These are phyloP conservation scores for Pseudolaguvia tuberculata DNA, from an alignment of 2,113 vertebrate species.

Conservation along the genomic window DNA sequence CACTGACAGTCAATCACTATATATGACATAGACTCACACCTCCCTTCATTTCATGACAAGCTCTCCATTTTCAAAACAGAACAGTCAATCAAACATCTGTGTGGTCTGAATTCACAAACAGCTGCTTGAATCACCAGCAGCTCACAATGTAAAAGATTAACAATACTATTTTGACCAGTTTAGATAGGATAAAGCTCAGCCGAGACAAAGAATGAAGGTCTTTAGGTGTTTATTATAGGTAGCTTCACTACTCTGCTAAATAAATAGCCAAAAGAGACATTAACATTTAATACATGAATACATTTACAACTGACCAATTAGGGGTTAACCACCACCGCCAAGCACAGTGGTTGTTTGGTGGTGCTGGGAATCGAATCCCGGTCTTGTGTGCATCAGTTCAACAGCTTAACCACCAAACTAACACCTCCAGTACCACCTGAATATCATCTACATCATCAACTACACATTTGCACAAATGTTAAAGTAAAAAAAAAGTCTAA, in stretches of 20 bases:
- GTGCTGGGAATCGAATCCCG: too few species aligned
- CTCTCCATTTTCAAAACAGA: slow-evolving; percentile 9
- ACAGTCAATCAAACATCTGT: slow-evolving; percentile 28
- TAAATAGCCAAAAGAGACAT: slow-evolving; percentile 13
- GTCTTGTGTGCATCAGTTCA: too few species aligned
- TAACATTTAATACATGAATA: not conserved
- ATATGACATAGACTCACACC: not conserved
- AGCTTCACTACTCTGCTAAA: slow-evolving; percentile 3
- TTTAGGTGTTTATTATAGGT: slow-evolving; percentile 22
- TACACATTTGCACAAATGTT: not conserved
- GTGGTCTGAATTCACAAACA: slow-evolving; percentile 20
- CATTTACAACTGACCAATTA: too few species aligned
- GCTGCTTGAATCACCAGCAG: not conserved
- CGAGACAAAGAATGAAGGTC: slow-evolving; percentile 19
- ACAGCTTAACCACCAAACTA: too few species aligned
- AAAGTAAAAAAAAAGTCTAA: not conserved
- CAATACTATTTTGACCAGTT: not conserved
- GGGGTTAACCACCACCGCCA: too few species aligned
- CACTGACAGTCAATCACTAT: not conserved
- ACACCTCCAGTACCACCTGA: not conserved
- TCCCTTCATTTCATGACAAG: slow-evolving; percentile 2
- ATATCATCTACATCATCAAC: not conserved
- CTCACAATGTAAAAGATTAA: not conserved
- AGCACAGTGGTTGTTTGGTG: too few species aligned
- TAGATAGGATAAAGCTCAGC: not conserved